Base-by-base conservation (phyloP, 2,888 invertebrate genomes). In the Mythimna lalbum region DNA sequence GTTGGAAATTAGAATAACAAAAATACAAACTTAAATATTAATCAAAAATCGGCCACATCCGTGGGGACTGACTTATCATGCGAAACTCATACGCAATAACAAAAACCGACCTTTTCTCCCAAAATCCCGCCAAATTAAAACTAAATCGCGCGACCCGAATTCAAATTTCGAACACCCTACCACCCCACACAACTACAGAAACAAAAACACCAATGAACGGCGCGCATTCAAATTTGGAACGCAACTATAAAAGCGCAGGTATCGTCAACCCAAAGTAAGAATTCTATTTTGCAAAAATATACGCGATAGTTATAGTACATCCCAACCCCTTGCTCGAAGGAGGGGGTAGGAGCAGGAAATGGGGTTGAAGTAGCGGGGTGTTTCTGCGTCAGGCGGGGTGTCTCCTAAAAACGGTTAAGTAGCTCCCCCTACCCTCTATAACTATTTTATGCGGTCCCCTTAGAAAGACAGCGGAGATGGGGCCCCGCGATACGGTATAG, bases 361-460 rank as follows among this genome's bases (percentile, higher is more conserved):
- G 94, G 94, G 93, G 94, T 90, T 88, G 92, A 92, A 92, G 94
- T 90, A 90, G 93, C 87, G 89, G 93, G 93, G 94, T 90, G 93
- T 92, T 93, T 90, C 92, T 93, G 90, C 92, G 91, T 88, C 89
- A 92, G 92, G 92, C 83, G 94, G 95, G 95, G 95, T 93, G 94
- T 94, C 95, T 94, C 95, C 95, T 95, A 95, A 96, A 96, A 96
- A 96, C 95, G 95, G 95, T 94, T 95, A 95, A 96, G 95, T 95
- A 95, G 95, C 95, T 93, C 92, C 93, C 94, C 94, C 94, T 91
- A 89, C 92, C 91, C 94, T 93, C 93, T 93, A 95, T 95, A 95
- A 96, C 95, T 96, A 96, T 95, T 96, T 96, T 96, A 96, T 95
- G 95, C 90, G 94, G 95, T 95, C 95, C 95, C 95, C 95, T 95